Base-by-base conservation (phyloP, 2,797 vertebrate genomes). In the Lacerta bilineata region DNA sequence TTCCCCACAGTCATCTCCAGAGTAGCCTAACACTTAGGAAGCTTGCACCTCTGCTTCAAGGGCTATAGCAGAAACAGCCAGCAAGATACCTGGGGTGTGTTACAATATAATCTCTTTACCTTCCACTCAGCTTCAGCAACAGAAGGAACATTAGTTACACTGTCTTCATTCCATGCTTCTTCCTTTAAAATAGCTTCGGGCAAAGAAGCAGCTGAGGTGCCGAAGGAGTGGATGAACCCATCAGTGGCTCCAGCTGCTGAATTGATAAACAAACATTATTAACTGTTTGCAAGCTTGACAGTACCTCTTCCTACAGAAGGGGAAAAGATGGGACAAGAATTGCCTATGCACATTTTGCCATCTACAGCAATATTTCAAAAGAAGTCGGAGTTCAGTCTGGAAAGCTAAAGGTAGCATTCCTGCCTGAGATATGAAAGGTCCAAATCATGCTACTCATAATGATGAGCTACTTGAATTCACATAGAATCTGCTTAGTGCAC, bases 181-280 rank as follows among this genome's bases (percentile, higher is more conserved):
- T 74, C 27, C 78, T 81, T 23, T n/a, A n/a, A 72, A 74, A 87
- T 17, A 5, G 50, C 86, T 71, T 61, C 1, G 9, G 68, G 78
- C 68, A 25, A 61, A 72, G 86, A 80, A 87, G 50, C 86, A 87
- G 78, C 33, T 87, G 86, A 87, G 50, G 50, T 74, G 68, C 68
- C 9, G 20, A 80, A 80, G 68, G 68, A 81, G 46, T n/a, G 33
- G 78, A 81, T 87, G 68, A 87, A 80, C 11, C 50, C 78, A 74
- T 87, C 86, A 80, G 46, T 80, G 46, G 20, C 50, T 87, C 78
- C 86, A 87, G 86, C 86, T 87, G 86, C 74, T 81, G 69, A 59
- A 61, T 33, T 80, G 78, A 80, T 87, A 87, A 87, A 74, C 68
- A 87, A 80, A 74, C 36, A 61, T 11, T 80, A 13, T 74, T 87